A percentile compares a stretch with the other conserved stretches of the same genome.
These are phyloP conservation scores for Pasiphila rectangulata DNA, from an alignment of 2,888 invertebrate genomes.

Conservation along the genomic window DNA sequence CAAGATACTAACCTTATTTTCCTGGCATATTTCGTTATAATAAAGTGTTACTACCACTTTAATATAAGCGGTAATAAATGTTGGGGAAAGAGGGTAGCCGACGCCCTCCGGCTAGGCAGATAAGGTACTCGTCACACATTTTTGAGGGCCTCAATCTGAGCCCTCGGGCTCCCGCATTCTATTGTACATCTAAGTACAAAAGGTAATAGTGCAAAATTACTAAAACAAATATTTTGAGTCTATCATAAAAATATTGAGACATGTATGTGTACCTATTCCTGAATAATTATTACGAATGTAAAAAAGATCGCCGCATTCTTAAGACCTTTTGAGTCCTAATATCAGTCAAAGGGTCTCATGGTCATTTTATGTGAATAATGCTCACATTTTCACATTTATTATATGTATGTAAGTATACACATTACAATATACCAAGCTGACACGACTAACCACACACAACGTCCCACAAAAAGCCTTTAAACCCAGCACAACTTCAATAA, in stretches of 20 bases:
- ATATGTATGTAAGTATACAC: no score
- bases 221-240: no score
- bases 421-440: conserved; percentile 3
- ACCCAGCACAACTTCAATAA: conserved; percentile 2
- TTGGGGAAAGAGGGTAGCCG: conserved; percentile 26
- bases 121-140: conserved; percentile 32
- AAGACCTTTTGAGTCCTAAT: not conserved
- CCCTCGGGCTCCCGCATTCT: conserved; percentile 13
- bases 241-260: no score
- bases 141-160: conserved; percentile 21
- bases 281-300: no score
- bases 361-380: not conserved
- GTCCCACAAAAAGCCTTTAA: conserved; percentile 5
- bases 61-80: conserved; percentile 33
- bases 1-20: conserved; percentile 17
- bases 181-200: conserved; percentile 8
- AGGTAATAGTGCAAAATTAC: no score
- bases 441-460: conserved; percentile 4
- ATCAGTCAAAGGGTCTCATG: not conserved
- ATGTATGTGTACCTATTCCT: no score
- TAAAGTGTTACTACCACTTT: conserved; percentile 33
- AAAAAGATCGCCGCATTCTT: no score
- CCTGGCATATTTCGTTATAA: conserved; percentile 26
- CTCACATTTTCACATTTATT: no score
- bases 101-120: conserved; percentile 28